Evolutionary conservation across 2,113 vertebrate genomes (phyloP), one percentile per base, ranked within the genome.

Genomic region (Piprites chloris): DNA sequence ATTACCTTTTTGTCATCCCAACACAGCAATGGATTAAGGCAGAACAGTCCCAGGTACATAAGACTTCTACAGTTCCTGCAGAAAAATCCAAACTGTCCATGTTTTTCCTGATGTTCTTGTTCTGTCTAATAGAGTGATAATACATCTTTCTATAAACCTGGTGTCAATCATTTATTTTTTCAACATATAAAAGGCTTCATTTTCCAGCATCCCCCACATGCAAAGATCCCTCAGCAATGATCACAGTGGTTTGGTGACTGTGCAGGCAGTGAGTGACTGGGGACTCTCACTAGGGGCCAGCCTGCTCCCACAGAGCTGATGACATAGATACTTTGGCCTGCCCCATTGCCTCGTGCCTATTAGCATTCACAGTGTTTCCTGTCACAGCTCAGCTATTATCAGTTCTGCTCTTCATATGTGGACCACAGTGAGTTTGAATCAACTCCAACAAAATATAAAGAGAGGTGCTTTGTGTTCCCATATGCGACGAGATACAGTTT

Each of bases 381-480:
- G 37, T 37, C 91, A 90, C 74, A 87, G 28, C 27, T 50, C 76
- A 88, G 76, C 61, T 75, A 9, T 89, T 82, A 65, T 13, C 80
- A 73, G 53, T 85, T 87, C 96, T 96, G 92, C 59, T 94, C 63
- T 39, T 97, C 86, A 75, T 53, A 87, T 89, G 81, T 58, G 72
- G 87, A 90, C 74, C 72, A 85, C 88, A 83, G 61, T 35, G 52
- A 89, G 85, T 74, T 90, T 93, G 92, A 95, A 93, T 75, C 76
- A 87, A 86, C 65, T 94, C 55, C 85, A 87, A 66, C 26, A 85
- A 94, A 87, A 68, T 52, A n/a, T 39, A 42, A 68, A 89, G 55
- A 93, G 42, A 73, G 33, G 81, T 81, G 39, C 37, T 93, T 72
- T 79, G 56, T 47, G 49, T 91, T 91, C 56, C 66, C 85, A 90